Evolutionary conservation across 2,888 invertebrate genomes (phyloP).

Genomic region (Lacanobia wlatinum): DNA sequence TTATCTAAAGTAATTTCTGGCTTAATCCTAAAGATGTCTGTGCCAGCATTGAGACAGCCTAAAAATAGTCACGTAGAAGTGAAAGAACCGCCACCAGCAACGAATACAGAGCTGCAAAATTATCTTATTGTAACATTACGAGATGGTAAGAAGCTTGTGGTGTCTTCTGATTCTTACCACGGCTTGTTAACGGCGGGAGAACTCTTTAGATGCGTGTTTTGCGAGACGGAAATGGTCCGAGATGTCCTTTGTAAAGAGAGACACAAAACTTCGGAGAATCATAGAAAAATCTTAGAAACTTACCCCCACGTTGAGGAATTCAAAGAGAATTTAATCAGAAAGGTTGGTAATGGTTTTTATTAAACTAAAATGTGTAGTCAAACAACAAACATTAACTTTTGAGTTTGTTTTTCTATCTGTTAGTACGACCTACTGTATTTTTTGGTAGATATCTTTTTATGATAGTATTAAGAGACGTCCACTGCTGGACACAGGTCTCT

Average conservation of each 20-base stretch:
- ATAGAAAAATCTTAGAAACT: conserved; percentile 68
- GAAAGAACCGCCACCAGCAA: conserved; percentile 32
- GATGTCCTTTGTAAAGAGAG: conserved; percentile 70
- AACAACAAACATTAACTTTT: not conserved
- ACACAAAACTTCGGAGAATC: conserved; percentile 72
- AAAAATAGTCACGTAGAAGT: conserved; percentile 53
- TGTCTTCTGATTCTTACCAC: conserved; percentile 79
- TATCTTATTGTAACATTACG: conserved; percentile 78
- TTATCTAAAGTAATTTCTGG: not conserved
- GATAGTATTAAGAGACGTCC: too few species aligned
- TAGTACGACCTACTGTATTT: not conserved
- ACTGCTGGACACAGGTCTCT: too few species aligned
- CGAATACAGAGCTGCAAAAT: conserved; percentile 59
- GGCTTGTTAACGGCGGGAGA: conserved; percentile 76
- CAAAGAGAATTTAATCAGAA: conserved; percentile 77
- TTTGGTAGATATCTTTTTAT: too few species aligned
- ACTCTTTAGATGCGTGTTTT: conserved; percentile 78
- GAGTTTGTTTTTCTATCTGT: not conserved
- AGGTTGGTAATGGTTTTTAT: conserved; percentile 67
- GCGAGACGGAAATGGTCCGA: conserved; percentile 70
- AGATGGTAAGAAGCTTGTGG: conserved; percentile 75
- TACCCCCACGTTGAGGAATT: conserved; percentile 77
- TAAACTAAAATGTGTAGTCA: not conserved
- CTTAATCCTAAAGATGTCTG: conserved; percentile 58
- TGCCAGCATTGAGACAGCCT: conserved; percentile 75